Percentiles rank a stretch among this genome's conserved stretches.
phyloP scores from a whole-genome alignment of 2,797 vertebrate genomes.

The Sebastes hubbsi region DNA sequence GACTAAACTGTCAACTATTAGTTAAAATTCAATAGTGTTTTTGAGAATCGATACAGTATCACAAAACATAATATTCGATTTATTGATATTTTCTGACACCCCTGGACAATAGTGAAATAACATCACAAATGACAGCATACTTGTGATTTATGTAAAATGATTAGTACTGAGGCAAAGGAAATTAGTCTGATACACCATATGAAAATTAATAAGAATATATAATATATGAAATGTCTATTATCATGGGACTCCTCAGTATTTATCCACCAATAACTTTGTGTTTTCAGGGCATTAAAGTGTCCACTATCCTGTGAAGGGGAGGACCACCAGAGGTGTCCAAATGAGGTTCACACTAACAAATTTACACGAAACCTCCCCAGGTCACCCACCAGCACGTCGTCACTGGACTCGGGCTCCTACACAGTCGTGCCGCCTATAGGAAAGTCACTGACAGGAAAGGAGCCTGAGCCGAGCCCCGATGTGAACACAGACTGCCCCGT shows the following conservation, averaged over 20 bases:
- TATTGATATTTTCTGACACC: no score
- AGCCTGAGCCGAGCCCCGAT: slow-evolving; percentile 22
- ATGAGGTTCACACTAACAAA: slow-evolving; percentile 29
- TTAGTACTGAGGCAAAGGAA: not conserved
- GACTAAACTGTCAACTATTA: not conserved
- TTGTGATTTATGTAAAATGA: no score
- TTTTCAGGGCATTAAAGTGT: slow-evolving; percentile 42
- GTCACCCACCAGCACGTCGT: slow-evolving; percentile 35
- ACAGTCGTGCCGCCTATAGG: slow-evolving; percentile 80
- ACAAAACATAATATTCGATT: no score
- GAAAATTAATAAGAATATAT: not conserved
- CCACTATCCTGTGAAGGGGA: slow-evolving; percentile 13
- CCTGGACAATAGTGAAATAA: no score
- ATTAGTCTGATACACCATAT: not conserved
- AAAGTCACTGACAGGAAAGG: slow-evolving; percentile 43
- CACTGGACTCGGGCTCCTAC: slow-evolving; percentile 35
- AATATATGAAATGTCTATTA: not conserved
- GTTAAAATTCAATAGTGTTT: no score
- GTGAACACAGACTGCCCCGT: slow-evolving; percentile 29
- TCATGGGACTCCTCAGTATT: not conserved
- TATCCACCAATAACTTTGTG: slow-evolving; percentile 4
- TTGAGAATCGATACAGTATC: no score
- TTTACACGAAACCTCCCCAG: slow-evolving; percentile 44
- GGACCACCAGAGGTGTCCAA: slow-evolving; percentile 16
- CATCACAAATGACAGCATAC: no score